Conservation (phyloP, 2,888 invertebrate genomes). For the Aricia artaxerxes region DNA sequence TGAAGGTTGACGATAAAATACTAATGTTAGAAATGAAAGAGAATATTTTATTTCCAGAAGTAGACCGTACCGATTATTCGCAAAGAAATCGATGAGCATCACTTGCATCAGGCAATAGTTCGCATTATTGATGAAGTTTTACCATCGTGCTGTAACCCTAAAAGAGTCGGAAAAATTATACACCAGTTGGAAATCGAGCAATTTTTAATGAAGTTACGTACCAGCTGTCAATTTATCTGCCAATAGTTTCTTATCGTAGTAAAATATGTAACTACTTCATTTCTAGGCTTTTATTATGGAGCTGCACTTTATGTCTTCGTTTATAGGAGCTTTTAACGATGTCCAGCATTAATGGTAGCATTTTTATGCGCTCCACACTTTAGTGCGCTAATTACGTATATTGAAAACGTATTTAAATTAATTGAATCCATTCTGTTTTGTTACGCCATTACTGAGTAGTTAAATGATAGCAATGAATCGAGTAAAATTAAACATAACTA, state of each 20-base stretch:
- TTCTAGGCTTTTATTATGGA: constrained; percentile 27
- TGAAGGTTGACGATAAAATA: not conserved
- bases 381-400: not conserved
- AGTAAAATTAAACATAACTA: not conserved
- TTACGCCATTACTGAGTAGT: constrained; percentile 10
- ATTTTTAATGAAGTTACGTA: constrained; percentile 34
- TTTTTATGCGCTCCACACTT: constrained; percentile 16
- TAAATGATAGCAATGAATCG: not conserved
- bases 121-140: constrained; percentile 19
- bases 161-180: constrained; percentile 35
- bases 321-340: constrained; percentile 17
- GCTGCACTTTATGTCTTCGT: constrained; percentile 20
- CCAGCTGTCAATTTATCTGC: constrained; percentile 34
- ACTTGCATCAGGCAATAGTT: not conserved
- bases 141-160: constrained; percentile 23
- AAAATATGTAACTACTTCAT: constrained; percentile 33
- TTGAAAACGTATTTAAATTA: constrained; percentile 14
- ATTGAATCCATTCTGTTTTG: constrained; percentile 14
- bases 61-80: constrained; percentile 11
- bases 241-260: constrained; percentile 38
- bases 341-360: not conserved
- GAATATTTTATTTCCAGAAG: not conserved
- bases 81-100: constrained; percentile 29
- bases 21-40: constrained; percentile 14
- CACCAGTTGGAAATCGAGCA: constrained; percentile 34